phyloP scores from a whole-genome alignment of 2,888 invertebrate genomes.

The Eugnorisma glareosa region DNA sequence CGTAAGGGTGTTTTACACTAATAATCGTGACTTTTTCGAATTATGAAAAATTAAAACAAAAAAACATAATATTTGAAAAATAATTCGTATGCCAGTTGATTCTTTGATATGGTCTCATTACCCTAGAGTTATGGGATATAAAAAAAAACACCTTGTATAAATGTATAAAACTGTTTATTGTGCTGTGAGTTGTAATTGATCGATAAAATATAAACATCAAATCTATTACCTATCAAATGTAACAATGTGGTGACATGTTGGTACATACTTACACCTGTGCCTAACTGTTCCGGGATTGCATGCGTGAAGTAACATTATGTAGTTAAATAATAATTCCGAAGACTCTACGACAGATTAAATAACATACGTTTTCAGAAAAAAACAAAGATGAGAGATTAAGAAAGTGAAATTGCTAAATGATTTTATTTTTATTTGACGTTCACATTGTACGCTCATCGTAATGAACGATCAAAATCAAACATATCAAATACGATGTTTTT shows the following conservation, averaged over 20 bases:
- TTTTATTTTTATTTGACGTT: not conserved
- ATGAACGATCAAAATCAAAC: not conserved
- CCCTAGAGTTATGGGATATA: too few species aligned
- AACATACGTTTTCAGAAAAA: not conserved
- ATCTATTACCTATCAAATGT: not conserved
- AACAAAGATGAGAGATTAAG: too few species aligned
- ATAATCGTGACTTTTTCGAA: not conserved
- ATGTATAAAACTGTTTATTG: too few species aligned
- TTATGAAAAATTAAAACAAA: too few species aligned
- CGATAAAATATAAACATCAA: too few species aligned
- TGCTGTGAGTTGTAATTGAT: too few species aligned
- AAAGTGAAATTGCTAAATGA: not conserved
- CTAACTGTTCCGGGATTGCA: rapidly evolving
- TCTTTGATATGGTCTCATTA: too few species aligned
- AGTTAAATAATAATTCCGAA: not conserved
- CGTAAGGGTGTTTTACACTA: not conserved
- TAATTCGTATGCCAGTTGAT: too few species aligned
- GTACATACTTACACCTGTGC: not conserved
- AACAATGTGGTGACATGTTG: not conserved
- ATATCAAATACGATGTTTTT: not conserved
- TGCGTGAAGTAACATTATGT: not conserved
- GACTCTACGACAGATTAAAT: not conserved
- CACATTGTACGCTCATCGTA: not conserved
- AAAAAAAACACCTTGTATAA: too few species aligned
- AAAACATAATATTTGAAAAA: too few species aligned